Base-by-base conservation (phyloP, 2,888 invertebrate genomes). In the Apoda limacodes region DNA sequence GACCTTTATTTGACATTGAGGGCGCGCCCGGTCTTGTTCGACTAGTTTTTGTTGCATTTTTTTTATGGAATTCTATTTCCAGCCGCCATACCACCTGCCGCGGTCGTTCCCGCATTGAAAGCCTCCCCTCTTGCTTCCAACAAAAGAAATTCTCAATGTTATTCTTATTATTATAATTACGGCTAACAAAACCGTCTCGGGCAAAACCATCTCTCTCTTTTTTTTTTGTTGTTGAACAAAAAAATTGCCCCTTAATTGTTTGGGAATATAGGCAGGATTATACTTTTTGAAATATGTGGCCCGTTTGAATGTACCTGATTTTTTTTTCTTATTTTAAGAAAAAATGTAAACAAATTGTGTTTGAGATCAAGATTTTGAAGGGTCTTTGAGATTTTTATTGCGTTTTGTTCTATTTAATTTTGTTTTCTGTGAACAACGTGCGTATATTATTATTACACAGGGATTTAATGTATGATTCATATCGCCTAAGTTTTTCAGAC, bases 121-220 rank as follows among this genome's bases (percentile, higher is more conserved):
- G 76, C 69, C 68, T 67, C 69, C 76, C 71, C 72, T 64, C 50
- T 46, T 34, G 23, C 19, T 31, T 39, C 29, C 47, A 63, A 71
- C 71, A 74, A 76, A 68, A 70, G 72, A 72, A 60, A 68, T 68
- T 68, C 71, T 68, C 67, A 62, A 72, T 71, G 63, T 70, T 71
- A 76, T 76, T 76, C 67, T 69, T 68, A 65, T 65, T 17, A 17
- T 74, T 70, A 72, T 72, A 72, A 75, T 74, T 74, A 71, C 59
- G 58, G 50, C 48, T 57, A 58, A 66, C 71, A 70, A 71, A 70
- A 71, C n/a, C 64, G 55, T 64, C 70, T 67, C 53, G 62, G 55
- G 55, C 52, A 59, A 56, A 68, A 17, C 5, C 17, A 6, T 17
- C 7, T 6, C 17, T 17, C 5, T 60, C 55, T 48, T 50, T 40